Evolutionary conservation across 2,113 vertebrate species (phyloP).

Genomic region (Lipotes vexillifer): DNA sequence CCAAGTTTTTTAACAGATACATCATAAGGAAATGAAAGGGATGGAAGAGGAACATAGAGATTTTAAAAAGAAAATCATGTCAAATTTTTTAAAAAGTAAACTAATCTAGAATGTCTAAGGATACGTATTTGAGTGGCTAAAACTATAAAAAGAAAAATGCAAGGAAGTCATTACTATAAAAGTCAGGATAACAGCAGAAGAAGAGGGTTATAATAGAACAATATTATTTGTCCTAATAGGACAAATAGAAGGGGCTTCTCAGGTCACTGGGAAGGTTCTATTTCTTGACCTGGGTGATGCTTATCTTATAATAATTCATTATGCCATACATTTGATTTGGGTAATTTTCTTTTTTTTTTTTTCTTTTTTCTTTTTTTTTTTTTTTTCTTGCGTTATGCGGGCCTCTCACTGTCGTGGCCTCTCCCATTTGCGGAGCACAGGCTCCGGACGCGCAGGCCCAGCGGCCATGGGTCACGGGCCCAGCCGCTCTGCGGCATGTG

Average conservation of each 20-base stretch:
- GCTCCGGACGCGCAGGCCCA: too few relatives aligned
- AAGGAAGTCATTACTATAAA: background rate
- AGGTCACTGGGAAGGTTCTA: background rate
- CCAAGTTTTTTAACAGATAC: background rate
- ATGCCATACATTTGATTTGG: background rate
- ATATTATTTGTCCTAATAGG: too few relatives aligned
- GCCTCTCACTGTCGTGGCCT: too few relatives aligned
- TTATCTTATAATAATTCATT: background rate
- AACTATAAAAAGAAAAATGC: background rate
- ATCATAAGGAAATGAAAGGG: background rate
- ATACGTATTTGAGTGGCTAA: background rate
- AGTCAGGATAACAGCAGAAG: background rate
- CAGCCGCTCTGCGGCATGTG: too few relatives aligned
- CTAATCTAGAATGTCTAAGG: background rate
- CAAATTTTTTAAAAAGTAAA: background rate
- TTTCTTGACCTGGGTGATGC: background rate
- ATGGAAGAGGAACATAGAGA: background rate
- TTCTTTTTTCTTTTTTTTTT: too few relatives aligned
- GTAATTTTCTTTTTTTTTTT: too few relatives aligned
- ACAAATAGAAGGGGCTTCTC: background rate
- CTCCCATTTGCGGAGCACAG: too few relatives aligned
- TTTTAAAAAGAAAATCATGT: background rate
- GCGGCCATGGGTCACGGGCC: too few relatives aligned
- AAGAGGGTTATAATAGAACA: background rate
- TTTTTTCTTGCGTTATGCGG: too few relatives aligned